These are phyloP conservation scores for Candoia aspera DNA, from an alignment of 2,113 vertebrate species.

Conservation along the genomic window DNA sequence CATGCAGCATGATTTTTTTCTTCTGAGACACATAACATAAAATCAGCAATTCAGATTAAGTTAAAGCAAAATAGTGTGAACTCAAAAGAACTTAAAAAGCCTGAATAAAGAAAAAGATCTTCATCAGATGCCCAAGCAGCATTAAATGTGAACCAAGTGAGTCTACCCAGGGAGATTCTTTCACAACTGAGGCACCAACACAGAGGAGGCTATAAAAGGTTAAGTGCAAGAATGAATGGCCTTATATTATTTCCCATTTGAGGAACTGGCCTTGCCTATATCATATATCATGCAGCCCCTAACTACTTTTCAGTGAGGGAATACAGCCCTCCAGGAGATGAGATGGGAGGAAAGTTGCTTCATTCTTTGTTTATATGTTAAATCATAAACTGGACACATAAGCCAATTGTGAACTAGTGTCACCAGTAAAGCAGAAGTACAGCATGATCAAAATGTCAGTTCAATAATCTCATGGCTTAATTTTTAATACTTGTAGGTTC, in stretches of 20 bases:
- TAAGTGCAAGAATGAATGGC: not conserved
- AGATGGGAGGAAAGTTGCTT: not conserved
- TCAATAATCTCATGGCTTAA: not conserved
- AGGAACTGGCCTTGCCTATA: not conserved
- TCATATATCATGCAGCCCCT: not conserved
- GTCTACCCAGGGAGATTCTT: not conserved
- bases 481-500: not conserved
- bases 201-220: not conserved
- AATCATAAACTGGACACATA: not conserved
- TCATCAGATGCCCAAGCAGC: not conserved
- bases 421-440: not conserved
- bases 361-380: not conserved
- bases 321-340: not conserved
- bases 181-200: not conserved
- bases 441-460: not conserved
- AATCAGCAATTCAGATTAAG: not conserved
- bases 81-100: not conserved
- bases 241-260: not conserved
- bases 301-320: not conserved
- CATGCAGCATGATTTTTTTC: not conserved
- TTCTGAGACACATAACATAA: not conserved
- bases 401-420: not conserved
- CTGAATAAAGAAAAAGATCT: not conserved
- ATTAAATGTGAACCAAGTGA: not conserved
- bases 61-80: not conserved